These are phyloP conservation scores for Agrotis puta DNA, from an alignment of 2,888 invertebrate genomes.

Conservation along the genomic window DNA sequence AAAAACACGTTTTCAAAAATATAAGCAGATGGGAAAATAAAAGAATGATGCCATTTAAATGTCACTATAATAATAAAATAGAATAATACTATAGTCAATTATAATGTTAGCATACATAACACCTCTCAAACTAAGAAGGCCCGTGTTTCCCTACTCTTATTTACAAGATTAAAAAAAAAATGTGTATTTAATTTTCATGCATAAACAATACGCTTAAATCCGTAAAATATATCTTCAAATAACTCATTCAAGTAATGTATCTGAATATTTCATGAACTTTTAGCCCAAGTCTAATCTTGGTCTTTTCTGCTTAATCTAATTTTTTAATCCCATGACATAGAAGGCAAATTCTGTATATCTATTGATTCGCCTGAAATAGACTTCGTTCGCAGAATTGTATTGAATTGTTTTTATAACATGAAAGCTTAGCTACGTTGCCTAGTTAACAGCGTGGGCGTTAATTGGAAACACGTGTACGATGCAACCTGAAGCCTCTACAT, in stretches of 20 bases:
- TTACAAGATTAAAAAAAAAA: too few species aligned
- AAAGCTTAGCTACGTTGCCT: conserved; percentile 59
- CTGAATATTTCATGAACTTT: conserved; percentile 42
- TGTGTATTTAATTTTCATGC: background rate
- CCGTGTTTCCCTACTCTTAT: too few species aligned
- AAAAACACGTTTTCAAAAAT: conserved; percentile 12
- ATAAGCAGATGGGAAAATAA: background rate
- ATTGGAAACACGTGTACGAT: conserved; percentile 77
- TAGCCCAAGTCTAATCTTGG: conserved; percentile 17
- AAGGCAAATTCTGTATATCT: conserved; percentile 29
- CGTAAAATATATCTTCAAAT: background rate
- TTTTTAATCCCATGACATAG: conserved; percentile 35
- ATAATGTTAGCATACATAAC: too few species aligned
- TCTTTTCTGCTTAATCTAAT: conserved; percentile 20
- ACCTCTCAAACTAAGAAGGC: too few species aligned
- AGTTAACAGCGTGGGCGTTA: conserved; percentile 68
- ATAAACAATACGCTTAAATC: background rate
- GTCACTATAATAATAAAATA: too few species aligned
- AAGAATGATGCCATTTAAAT: background rate
- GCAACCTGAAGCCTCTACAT: conserved; percentile 70
- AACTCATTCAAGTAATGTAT: conserved; percentile 13
- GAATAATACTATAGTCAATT: too few species aligned
- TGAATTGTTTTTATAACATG: conserved; percentile 56
- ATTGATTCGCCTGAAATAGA: conserved; percentile 33
- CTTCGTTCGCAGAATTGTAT: conserved; percentile 32